Percentiles rank a stretch among this genome's conserved stretches.
phyloP scores from a whole-genome alignment of 2,797 vertebrate species.

The Epinephelus malabaricus region DNA sequence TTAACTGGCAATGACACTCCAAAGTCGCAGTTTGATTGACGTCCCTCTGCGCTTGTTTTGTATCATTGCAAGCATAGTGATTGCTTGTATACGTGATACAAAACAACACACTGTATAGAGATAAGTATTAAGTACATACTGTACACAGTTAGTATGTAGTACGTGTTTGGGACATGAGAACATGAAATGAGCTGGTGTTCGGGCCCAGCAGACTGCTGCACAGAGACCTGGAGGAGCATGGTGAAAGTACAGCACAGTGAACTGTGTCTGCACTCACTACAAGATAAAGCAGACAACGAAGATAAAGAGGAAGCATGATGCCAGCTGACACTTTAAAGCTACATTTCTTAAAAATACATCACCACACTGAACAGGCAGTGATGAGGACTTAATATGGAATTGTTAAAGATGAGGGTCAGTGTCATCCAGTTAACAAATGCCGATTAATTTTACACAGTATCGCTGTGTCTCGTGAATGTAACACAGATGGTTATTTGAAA shows the following conservation, averaged over 20 bases:
- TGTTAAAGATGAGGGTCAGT: not conserved
- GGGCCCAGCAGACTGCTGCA: not conserved
- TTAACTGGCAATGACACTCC: not conserved
- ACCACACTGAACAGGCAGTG: not conserved
- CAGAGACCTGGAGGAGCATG: not conserved
- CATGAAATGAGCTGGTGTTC: not conserved
- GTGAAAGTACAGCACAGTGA: conserved; percentile 4
- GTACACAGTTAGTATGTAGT: not conserved
- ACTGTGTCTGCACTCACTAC: not conserved
- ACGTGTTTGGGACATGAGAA: not conserved
- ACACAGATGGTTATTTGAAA: not conserved
- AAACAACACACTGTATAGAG: too few relatives aligned
- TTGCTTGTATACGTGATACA: not conserved
- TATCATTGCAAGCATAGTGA: not conserved
- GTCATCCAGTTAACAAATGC: conserved; percentile 1
- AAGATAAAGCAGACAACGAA: conserved; percentile 4
- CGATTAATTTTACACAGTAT: not conserved
- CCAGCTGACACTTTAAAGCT: not conserved
- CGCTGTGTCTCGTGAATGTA: not conserved
- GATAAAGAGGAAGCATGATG: conserved; percentile 11
- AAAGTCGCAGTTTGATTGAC: not conserved
- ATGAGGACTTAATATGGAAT: not conserved
- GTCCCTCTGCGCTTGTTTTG: not conserved
- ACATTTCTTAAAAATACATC: conserved; percentile 18
- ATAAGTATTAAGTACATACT: too few relatives aligned